Evolutionary conservation across 2,888 invertebrate species (phyloP), one percentile per base, ranked within the genome.

Genomic region (Eupithecia exiguata): DNA sequence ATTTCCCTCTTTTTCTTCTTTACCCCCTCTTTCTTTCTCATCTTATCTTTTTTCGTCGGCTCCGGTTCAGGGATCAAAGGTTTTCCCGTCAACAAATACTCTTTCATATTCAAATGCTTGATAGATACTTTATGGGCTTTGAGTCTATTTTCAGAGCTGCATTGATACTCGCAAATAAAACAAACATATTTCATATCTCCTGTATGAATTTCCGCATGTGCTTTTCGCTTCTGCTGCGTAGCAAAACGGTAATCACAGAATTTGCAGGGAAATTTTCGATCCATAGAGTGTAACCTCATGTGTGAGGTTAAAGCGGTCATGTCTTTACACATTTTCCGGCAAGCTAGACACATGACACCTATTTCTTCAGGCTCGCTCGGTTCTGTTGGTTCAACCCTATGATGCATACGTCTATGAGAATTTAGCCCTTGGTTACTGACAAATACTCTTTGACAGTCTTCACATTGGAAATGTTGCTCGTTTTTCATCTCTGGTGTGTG

Each of bases 101-200:
- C 89, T 67, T 90, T 92, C 90, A 93, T 93, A 68, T 89, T 91
- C 0, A 88, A 78, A 82, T 94, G 94, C 83, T 94, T 94, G 38
- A 88, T 75, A 0, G 92, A 92, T 74, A 83, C 79, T 79, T 94
- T 94, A 77, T 94, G 94, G 4, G 88, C 89, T 77, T 90, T 90
- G 43, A 94, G 78, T 16, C 94, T 83, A 76, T 93, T 93, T 75
- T 91, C 92, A 0, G 94, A 94, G 68, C 91, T 93, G 75, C 94
- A 94, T 68, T 91, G 91, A 73, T 94, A 94, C 79, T 94, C 94
- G 70, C 94, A 94, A 35, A 94, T 93, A 61, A 94, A 94, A 74
- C 94, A 94, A 0, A 94, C 94, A 69, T 89, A 94, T 78, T 92
- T 94, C 92, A 94, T 92, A 72, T 92, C 93, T 0, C 94, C 94